phyloP scores from a whole-genome alignment of 2,888 invertebrate species.

The Colletes collaris region DNA sequence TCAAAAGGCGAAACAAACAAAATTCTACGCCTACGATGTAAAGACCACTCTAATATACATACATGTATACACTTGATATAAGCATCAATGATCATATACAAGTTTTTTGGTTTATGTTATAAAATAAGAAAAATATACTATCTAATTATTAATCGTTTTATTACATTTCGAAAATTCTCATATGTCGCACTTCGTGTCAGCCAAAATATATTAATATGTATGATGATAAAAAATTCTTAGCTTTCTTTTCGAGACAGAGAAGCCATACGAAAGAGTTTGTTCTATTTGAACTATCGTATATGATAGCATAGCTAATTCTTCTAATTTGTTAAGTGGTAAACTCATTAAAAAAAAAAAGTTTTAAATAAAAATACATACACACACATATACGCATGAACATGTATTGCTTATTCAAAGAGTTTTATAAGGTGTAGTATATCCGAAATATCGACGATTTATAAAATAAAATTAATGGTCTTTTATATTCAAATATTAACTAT shows the following conservation, averaged over 20 bases:
- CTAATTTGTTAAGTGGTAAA: background rate
- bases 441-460: constrained; percentile 4
- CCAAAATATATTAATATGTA: background rate
- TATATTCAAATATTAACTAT: background rate
- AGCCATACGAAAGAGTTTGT: background rate
- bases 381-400: constrained; percentile 4
- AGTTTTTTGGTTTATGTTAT: constrained; percentile 10
- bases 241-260: background rate
- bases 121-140: background rate
- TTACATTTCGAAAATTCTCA: constrained; percentile 5
- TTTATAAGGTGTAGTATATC: constrained; percentile 2
- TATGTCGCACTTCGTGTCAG: background rate
- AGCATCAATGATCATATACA: constrained; percentile 17
- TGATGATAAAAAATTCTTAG: background rate
- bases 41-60: background rate
- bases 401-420: constrained; percentile 9
- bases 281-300: background rate
- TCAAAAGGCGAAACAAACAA: too few species aligned
- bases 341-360: background rate
- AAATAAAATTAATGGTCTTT: constrained; percentile 12
- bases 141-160: constrained; percentile 4
- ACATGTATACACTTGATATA: constrained; percentile 33
- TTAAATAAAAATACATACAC: background rate
- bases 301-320: background rate
- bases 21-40: too few species aligned